A percentile compares a stretch with the other conserved stretches of the same genome.
Evolutionary conservation across 2,113 vertebrate species (phyloP).

Genomic region (Sinocyclocheilus rhinocerous): DNA sequence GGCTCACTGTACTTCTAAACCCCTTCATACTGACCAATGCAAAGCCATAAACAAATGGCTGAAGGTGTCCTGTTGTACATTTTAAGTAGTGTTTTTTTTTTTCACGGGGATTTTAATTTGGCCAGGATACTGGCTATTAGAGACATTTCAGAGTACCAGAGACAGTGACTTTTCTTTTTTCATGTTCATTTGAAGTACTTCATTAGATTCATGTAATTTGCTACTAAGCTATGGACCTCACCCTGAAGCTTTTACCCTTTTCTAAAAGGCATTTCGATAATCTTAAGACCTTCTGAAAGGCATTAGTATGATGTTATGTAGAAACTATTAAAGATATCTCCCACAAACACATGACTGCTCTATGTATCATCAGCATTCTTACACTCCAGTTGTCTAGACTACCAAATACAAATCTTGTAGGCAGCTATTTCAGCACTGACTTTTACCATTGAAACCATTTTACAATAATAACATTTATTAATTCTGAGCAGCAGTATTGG

Average conservation of each 20-base stretch:
- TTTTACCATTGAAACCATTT: not conserved
- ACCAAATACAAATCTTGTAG: constrained; percentile 20
- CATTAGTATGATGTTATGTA: not conserved
- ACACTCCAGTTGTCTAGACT: constrained; percentile 15
- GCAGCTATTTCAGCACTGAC: not conserved
- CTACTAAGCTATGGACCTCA: not conserved
- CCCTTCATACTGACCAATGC: not conserved
- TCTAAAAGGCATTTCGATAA: not conserved
- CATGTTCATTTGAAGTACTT: not conserved
- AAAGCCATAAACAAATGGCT: not conserved
- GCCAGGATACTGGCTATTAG: not conserved
- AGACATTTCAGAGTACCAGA: not conserved
- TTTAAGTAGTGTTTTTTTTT: not conserved
- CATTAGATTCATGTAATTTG: not conserved
- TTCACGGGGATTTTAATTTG: not conserved
- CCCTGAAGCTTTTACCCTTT: not conserved
- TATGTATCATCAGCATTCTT: constrained; percentile 22
- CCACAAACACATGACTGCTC: constrained; percentile 23
- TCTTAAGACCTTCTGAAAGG: not conserved
- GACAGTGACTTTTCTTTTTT: not conserved
- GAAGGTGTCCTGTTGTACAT: not conserved
- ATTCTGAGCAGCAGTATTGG: not conserved
- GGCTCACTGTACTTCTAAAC: not conserved
- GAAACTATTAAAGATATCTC: constrained; percentile 37
- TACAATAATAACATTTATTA: not conserved